Evolutionary conservation across 1,140 invertebrate genomes (phyloP).

Genomic region (Cydia splendana): DNA sequence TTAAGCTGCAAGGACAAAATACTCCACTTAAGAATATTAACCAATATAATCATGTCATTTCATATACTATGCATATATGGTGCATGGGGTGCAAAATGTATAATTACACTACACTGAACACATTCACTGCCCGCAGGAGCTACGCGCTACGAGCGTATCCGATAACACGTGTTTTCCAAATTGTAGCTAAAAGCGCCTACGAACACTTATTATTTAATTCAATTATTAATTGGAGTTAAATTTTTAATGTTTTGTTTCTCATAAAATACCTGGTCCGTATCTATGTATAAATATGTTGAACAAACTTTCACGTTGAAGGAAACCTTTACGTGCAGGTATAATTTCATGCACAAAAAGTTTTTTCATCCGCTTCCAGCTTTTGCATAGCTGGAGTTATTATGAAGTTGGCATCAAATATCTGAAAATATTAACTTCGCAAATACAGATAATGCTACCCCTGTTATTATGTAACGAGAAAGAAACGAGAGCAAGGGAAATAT

Average conservation of each 20-base stretch:
- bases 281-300: too few species aligned
- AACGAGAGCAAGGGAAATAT: constrained; percentile 56
- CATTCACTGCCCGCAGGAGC: neutral
- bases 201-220: too few species aligned
- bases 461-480: constrained; percentile 57
- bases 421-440: constrained; percentile 50
- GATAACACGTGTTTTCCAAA: neutral
- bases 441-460: constrained; percentile 51
- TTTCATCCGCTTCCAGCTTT: neutral
- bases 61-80: too few species aligned
- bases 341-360: constrained; percentile 8
- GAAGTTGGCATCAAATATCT: constrained; percentile 32
- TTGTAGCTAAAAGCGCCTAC: neutral
- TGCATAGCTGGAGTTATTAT: constrained; percentile 22
- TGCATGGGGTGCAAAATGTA: too few species aligned
- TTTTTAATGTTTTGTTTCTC: too few species aligned
- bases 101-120: too few species aligned
- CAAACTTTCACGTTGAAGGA: neutral
- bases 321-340: constrained; percentile 7
- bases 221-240: too few species aligned
- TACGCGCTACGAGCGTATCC: neutral
- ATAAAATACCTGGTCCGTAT: too few species aligned
- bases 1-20: neutral
- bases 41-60: neutral
- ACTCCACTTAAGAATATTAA: neutral